Percentiles rank a stretch among this genome's conserved stretches.
These are phyloP conservation scores for Sminthopsis crassicaudata DNA, from an alignment of 2,113 vertebrate genomes.

Conservation along the genomic window DNA sequence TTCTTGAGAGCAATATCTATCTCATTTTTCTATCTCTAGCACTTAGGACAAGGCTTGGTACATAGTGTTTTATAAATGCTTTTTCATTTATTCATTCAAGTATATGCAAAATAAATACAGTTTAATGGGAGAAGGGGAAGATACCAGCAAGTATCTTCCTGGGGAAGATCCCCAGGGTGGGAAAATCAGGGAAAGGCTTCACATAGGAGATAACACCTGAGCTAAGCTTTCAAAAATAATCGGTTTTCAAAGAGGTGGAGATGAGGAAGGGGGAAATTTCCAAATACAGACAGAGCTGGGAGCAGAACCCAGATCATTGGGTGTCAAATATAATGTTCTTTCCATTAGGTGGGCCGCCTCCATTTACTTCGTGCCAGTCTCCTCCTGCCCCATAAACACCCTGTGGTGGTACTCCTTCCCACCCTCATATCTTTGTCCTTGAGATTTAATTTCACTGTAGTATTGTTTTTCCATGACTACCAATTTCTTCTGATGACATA, in stretches of 20 bases:
- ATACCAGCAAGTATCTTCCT: not conserved
- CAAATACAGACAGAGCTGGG: not conserved
- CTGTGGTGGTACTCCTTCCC: not conserved
- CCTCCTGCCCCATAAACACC: not conserved
- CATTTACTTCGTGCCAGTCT: not conserved
- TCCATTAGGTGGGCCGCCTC: not conserved
- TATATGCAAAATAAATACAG: not conserved
- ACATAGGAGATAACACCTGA: not conserved
- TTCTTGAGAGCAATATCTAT: not conserved
- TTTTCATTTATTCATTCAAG: not conserved
- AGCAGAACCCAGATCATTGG: not conserved
- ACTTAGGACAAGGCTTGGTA: not conserved
- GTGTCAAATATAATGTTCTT: not conserved
- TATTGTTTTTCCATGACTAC: not conserved
- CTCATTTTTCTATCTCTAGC: not conserved
- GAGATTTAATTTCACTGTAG: not conserved
- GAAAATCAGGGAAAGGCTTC: not conserved
- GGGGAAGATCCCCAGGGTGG: not conserved
- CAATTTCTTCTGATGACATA: not conserved
- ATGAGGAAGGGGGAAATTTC: not conserved
- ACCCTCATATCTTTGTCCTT: not conserved
- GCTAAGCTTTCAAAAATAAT: not conserved
- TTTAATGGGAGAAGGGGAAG: not conserved
- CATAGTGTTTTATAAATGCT: not conserved
- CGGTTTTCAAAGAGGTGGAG: not conserved